Percentiles rank a stretch among this genome's conserved stretches.
Conservation (phyloP, 2,797 vertebrate genomes). For the Oreonectes daqikongensis region DNA sequence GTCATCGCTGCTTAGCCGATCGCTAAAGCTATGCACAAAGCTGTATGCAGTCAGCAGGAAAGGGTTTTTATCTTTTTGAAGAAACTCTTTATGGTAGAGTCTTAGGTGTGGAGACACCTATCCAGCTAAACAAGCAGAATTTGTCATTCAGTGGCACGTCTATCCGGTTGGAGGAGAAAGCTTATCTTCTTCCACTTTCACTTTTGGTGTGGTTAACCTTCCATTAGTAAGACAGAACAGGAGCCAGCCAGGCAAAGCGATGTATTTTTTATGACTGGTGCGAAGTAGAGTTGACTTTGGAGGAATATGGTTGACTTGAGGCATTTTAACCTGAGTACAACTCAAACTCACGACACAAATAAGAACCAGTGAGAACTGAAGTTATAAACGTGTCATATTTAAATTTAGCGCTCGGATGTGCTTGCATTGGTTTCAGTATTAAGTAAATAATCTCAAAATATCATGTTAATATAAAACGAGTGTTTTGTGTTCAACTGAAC, state of each 20-base stretch:
- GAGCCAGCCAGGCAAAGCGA: conserved; percentile 49
- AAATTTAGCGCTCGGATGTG: too few species aligned
- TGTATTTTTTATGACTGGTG: conserved; percentile 73
- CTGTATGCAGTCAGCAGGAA: conserved; percentile 3
- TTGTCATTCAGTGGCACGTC: conserved; percentile 9
- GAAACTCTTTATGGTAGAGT: neutral
- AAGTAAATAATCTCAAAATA: too few species aligned
- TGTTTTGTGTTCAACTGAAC: too few species aligned
- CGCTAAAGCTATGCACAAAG: neutral
- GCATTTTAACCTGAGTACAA: neutral
- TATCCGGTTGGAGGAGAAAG: conserved; percentile 29
- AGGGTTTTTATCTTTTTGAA: conserved; percentile 6
- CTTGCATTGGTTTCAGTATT: too few species aligned
- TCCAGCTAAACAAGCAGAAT: conserved; percentile 1
- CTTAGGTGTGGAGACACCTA: neutral
- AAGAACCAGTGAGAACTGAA: too few species aligned
- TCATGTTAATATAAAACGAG: too few species aligned
- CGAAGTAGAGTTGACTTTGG: conserved; percentile 66
- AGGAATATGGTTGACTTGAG: conserved; percentile 64
- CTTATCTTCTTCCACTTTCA: conserved; percentile 63
- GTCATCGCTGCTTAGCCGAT: conserved; percentile 19
- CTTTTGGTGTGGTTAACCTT: conserved; percentile 68
- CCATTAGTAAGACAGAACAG: conserved; percentile 70
- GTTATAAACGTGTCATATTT: too few species aligned
- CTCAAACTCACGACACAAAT: neutral